These are phyloP conservation scores for Tetrao urogallus DNA, from an alignment of 2,113 vertebrate species.

Conservation along the genomic window DNA sequence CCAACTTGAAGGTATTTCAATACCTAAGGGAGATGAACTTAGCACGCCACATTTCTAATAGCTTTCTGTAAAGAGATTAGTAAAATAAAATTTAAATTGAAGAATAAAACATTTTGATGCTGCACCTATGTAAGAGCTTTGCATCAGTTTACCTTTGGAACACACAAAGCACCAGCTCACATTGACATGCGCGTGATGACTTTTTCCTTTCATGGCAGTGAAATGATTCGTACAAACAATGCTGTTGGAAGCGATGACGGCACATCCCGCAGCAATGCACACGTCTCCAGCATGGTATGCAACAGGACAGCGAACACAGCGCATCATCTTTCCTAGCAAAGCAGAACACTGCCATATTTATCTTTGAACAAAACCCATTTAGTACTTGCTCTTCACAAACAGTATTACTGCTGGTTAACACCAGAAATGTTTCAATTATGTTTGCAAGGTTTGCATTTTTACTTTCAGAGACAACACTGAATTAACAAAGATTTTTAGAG, in stretches of 20 bases:
- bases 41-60: fast-evolving
- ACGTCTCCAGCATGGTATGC: constrained; percentile 92
- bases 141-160: constrained; percentile 88
- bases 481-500: background rate
- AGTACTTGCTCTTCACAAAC: fast-evolving
- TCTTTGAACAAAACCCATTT: background rate
- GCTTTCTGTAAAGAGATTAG: background rate
- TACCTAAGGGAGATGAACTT: background rate
- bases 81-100: background rate
- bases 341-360: background rate
- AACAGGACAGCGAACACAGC: constrained; percentile 94
- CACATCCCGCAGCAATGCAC: constrained; percentile 92
- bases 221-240: constrained; percentile 95
- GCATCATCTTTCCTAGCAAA: constrained; percentile 88
- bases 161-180: constrained; percentile 99
- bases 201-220: constrained; percentile 90
- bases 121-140: fast-evolving
- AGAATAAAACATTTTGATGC: fast-evolving
- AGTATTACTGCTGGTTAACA: fast-evolving
- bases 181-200: constrained; percentile 94
- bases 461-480: background rate
- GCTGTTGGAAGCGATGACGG: constrained; percentile 86
- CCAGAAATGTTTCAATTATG: fast-evolving
- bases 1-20: background rate
- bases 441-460: background rate